Evolutionary conservation across 2,888 invertebrate genomes (phyloP), one percentile per base, ranked within the genome.

Genomic region (Eilema griseolum): DNA sequence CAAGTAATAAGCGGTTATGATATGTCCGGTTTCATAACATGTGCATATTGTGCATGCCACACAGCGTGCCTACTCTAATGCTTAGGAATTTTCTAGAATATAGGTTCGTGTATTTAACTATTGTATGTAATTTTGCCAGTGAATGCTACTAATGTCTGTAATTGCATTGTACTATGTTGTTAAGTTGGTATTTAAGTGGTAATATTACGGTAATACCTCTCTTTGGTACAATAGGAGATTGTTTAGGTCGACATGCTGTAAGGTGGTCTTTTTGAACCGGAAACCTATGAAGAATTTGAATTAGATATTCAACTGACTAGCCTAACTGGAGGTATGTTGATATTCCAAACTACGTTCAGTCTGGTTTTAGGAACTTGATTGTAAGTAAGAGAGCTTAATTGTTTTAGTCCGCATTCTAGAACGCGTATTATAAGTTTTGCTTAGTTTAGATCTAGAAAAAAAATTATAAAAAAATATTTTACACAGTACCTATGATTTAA

Each of bases 51-150:
- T 41, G 41, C 41, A 41, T 41, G 4, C 46, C 20, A 28, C 52
- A 52, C 52, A n/a, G 28, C n/a, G 26, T 63, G 64, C 46, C n/a
- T 26, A 41, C n/a, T 14, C 24, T 60, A 67, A 67, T 67, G 41
- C 66, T 41, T 59, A 59, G 69, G 23, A 63, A 68, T 70, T 68
- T 66, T 4, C 46, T 52, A 46, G 24, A 60, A 24, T 67, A 61
- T 28, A 46, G 62, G 66, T 65, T 62, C 61, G 68, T 12, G 33
- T 23, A 60, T 60, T 46, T 61, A 66, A 62, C 16, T 69, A 67
- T 69, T 70, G 62, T 66, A 61, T 64, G 23, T 46, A 70, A 70
- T 68, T 62, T 69, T 62, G 56, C 72, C 65, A 46, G 62, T 66
- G 61, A 41, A 61, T 67, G 63, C 41, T 24, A 37, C 63, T 28